Conservation (phyloP, 2,113 vertebrate species). For the Alaudala cheleensis region DNA sequence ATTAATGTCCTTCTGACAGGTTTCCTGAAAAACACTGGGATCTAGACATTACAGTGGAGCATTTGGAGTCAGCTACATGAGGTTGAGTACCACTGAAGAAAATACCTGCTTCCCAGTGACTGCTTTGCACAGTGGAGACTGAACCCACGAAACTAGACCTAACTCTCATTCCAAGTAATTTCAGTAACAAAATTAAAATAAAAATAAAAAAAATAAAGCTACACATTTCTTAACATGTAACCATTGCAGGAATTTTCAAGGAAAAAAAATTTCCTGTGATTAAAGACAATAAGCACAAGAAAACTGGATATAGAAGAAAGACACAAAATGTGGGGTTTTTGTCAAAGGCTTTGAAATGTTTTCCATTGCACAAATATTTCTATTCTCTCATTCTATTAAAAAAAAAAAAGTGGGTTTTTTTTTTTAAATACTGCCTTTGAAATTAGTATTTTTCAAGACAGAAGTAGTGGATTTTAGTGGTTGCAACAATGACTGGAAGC, state of each 20-base stretch:
- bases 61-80: not conserved
- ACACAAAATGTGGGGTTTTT: not conserved
- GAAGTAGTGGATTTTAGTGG: not conserved
- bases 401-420: not conserved
- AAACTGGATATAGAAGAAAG: not conserved
- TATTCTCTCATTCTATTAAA: not conserved
- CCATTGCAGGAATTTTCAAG: not conserved
- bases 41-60: not conserved
- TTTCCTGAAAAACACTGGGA: not conserved
- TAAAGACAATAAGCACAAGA: not conserved
- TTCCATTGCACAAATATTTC: not conserved
- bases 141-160: not conserved
- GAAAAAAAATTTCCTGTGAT: not conserved
- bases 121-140: not conserved
- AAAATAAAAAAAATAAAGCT: too few relatives aligned
- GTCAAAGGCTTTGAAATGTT: not conserved
- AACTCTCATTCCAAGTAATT: not conserved
- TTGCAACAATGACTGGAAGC: not conserved
- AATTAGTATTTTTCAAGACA: not conserved
- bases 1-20: not conserved
- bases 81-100: not conserved
- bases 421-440: not conserved
- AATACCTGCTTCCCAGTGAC: not conserved
- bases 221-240: not conserved
- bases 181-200: not conserved